A percentile compares a stretch with the other conserved stretches of the same genome.
phyloP scores from a whole-genome alignment of 2,797 vertebrate genomes.

The Mergus octosetaceus region DNA sequence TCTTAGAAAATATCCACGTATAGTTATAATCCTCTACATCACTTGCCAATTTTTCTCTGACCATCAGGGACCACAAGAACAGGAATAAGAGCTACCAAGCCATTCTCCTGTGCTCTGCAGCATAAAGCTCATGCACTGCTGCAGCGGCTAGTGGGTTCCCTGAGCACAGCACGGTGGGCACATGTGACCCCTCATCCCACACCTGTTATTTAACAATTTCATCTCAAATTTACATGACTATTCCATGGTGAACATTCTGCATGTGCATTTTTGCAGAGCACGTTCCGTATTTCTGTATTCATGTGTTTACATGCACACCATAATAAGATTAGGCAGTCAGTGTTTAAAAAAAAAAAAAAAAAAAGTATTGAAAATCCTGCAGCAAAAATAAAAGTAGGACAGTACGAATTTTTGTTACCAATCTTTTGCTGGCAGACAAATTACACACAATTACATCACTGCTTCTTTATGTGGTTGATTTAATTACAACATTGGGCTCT shows the following conservation, averaged over 20 bases:
- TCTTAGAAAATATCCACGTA: not conserved
- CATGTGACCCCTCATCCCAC: not conserved
- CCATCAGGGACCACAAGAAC: not conserved
- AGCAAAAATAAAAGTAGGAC: not conserved
- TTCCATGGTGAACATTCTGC: not conserved
- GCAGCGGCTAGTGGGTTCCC: not conserved
- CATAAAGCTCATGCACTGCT: not conserved
- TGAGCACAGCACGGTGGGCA: accelerated
- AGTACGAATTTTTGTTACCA: not conserved
- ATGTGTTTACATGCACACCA: not conserved
- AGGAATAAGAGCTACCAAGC: not conserved
- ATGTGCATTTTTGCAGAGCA: not conserved
- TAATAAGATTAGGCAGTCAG: not conserved
- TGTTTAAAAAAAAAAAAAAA: too few relatives aligned
- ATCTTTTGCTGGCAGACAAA: not conserved
- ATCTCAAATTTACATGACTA: not conserved
- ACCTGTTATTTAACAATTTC: not conserved
- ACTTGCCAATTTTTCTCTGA: not conserved
- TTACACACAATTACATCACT: not conserved
- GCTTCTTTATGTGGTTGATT: not conserved
- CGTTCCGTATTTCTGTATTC: not conserved
- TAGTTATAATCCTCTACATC: not conserved
- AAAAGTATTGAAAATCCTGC: not conserved
- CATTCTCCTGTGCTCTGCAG: not conserved
- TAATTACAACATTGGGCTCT: not conserved